These are phyloP conservation scores for Alethe diademata DNA, from an alignment of 2,113 vertebrate species.

Conservation along the genomic window DNA sequence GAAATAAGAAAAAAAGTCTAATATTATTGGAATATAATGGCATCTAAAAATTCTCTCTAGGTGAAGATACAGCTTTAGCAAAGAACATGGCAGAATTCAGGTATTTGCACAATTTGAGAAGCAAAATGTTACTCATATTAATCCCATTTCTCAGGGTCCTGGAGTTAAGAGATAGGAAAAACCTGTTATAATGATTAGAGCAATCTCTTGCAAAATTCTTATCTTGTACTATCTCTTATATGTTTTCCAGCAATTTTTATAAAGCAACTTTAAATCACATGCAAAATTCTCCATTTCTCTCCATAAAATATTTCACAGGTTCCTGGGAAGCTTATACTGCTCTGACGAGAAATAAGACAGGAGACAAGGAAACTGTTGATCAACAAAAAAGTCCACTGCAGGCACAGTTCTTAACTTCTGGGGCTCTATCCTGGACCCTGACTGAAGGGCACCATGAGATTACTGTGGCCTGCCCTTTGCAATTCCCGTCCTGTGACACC, in stretches of 20 bases:
- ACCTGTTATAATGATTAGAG: background rate
- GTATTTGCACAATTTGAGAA: background rate
- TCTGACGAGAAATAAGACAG: background rate
- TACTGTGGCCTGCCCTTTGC: fast-evolving
- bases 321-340: background rate
- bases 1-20: background rate
- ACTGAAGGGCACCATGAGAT: background rate
- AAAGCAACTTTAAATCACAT: background rate
- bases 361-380: background rate
- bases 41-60: background rate
- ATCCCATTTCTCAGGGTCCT: background rate
- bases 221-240: background rate
- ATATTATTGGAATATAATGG: background rate
- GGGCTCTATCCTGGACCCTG: background rate
- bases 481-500: background rate
- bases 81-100: background rate
- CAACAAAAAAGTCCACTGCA: background rate
- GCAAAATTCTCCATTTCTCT: background rate
- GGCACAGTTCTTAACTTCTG: background rate
- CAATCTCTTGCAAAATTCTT: background rate
- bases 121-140: background rate
- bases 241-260: background rate
- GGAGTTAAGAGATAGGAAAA: background rate
- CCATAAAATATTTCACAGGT: background rate
- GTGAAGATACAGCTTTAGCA: background rate